Conservation (phyloP, 2,888 invertebrate genomes). For the Erebia aethiops region DNA sequence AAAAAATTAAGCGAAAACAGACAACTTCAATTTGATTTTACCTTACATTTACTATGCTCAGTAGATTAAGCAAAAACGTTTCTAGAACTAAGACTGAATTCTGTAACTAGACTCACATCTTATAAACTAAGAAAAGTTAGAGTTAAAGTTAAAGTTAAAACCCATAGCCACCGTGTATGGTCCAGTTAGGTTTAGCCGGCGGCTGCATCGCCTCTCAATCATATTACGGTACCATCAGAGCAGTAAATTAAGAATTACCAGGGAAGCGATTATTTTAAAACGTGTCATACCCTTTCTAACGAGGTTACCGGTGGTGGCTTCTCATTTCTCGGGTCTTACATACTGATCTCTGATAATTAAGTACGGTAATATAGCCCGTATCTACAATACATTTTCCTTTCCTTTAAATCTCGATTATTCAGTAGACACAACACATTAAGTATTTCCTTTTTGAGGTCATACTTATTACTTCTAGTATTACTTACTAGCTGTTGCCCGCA, state of each 20-base stretch:
- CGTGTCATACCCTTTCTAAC: constrained; percentile 78
- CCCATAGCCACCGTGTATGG: constrained; percentile 48
- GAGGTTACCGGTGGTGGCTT: constrained; percentile 55
- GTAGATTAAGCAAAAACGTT: not conserved
- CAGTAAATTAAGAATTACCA: constrained; percentile 82
- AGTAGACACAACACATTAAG: too few species aligned
- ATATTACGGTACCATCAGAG: constrained; percentile 74
- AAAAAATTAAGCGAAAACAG: too few species aligned
- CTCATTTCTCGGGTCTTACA: constrained; percentile 25
- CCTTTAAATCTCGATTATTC: too few species aligned
- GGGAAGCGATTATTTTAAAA: constrained; percentile 80
- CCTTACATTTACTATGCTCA: not conserved
- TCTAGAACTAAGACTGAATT: not conserved
- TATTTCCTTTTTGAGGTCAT: too few species aligned
- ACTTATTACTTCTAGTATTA: too few species aligned
- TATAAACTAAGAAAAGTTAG: too few species aligned
- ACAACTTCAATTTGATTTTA: too few species aligned
- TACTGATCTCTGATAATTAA: constrained; percentile 11
- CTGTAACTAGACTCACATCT: constrained; percentile 1
- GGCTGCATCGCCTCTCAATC: constrained; percentile 63
- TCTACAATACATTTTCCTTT: too few species aligned
- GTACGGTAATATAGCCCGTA: too few species aligned
- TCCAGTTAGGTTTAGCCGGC: constrained; percentile 67
- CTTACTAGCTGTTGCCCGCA: too few species aligned
- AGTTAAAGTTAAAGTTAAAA: constrained; percentile 26